A percentile compares a stretch with the other conserved stretches of the same genome.
Evolutionary conservation across 2,888 invertebrate genomes (phyloP).

Genomic region (Hypercompe scribonia): DNA sequence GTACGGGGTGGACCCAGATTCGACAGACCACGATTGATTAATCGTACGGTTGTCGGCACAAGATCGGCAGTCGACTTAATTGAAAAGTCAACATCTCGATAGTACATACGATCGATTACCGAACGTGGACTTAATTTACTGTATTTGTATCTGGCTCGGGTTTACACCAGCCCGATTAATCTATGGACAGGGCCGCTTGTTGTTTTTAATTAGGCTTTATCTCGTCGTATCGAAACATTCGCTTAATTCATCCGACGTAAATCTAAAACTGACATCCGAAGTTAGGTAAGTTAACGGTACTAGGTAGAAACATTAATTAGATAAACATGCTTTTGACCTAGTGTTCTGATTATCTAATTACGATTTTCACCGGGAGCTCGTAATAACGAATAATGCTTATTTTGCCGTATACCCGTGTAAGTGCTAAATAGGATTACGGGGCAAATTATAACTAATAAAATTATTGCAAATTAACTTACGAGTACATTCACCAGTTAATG

Average conservation of each 20-base stretch:
- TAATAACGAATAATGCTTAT: conserved; percentile 39
- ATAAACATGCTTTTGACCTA: conserved; percentile 27
- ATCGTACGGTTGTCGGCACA: conserved; percentile 70
- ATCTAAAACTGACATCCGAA: neutral
- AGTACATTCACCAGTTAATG: conserved; percentile 46
- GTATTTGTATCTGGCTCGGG: conserved; percentile 57
- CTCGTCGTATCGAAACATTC: conserved; percentile 31
- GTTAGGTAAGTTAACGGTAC: conserved; percentile 3
- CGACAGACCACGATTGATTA: conserved; percentile 69
- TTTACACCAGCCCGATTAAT: conserved; percentile 42
- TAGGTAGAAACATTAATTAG: conserved; percentile 22
- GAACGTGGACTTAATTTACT: conserved; percentile 71
- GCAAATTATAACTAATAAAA: conserved; percentile 57
- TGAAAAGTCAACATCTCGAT: conserved; percentile 85
- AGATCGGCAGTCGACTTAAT: conserved; percentile 78
- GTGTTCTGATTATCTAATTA: conserved; percentile 39
- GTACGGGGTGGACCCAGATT: conserved; percentile 39
- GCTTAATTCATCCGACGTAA: conserved; percentile 17
- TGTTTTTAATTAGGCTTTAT: conserved; percentile 54
- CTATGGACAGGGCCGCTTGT: conserved; percentile 37
- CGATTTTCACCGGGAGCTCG: conserved; percentile 25
- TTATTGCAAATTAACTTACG: conserved; percentile 57
- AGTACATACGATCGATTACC: conserved; percentile 72
- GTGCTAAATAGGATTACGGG: conserved; percentile 58
- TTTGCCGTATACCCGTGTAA: conserved; percentile 48